Conservation (phyloP, 2,888 invertebrate species). For the Fragum fragum region DNA sequence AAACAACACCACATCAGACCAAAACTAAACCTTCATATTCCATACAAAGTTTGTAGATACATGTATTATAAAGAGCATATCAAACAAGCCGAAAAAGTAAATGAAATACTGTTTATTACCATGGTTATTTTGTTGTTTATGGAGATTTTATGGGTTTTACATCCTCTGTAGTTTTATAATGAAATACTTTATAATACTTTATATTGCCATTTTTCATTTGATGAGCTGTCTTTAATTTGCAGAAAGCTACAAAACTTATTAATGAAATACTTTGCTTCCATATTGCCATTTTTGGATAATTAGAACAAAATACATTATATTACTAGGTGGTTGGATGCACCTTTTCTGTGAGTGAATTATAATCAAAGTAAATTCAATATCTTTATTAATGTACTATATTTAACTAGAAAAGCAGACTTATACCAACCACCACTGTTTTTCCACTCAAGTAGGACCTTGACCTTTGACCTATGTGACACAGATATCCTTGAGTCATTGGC, state of each 20-base stretch:
- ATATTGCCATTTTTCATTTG: background rate
- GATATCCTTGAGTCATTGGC: too few species aligned
- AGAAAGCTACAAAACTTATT: background rate
- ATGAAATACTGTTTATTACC: background rate
- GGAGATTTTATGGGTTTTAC: slow-evolving; percentile 2
- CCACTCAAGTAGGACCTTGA: too few species aligned
- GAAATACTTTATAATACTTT: background rate
- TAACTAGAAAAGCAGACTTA: too few species aligned
- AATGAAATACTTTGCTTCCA: background rate
- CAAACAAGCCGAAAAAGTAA: background rate
- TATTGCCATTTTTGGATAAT: background rate
- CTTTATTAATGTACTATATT: too few species aligned
- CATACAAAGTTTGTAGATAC: background rate
- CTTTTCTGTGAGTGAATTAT: too few species aligned
- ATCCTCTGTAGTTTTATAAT: slow-evolving; percentile 3
- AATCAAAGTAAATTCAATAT: too few species aligned
- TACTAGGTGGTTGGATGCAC: too few species aligned
- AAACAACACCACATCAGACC: background rate
- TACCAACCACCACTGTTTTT: too few species aligned
- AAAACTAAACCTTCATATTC: background rate
- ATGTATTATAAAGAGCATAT: too few species aligned
- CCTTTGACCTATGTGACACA: too few species aligned
- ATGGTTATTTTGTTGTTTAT: slow-evolving; percentile 6
- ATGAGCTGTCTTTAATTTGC: background rate
- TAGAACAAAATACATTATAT: background rate